Conservation (phyloP, 2,113 vertebrate genomes). For the Perca schrenkii region DNA sequence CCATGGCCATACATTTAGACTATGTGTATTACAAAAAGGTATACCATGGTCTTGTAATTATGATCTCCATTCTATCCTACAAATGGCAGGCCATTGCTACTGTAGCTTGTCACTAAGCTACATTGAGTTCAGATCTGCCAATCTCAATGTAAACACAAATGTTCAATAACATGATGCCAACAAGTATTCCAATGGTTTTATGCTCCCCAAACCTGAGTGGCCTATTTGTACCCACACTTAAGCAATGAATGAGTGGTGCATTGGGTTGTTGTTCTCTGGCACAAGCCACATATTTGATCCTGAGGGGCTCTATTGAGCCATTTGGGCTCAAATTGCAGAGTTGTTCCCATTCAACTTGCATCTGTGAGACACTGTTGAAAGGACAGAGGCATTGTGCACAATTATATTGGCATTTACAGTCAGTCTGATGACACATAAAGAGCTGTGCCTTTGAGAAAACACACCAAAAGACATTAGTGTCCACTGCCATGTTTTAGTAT, state of each 20-base stretch:
- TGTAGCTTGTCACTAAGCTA: background rate
- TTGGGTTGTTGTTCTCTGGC: slow-evolving; percentile 7
- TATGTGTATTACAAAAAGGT: no score
- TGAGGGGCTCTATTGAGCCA: background rate
- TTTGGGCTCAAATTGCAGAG: slow-evolving; percentile 24
- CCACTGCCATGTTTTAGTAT: slow-evolving; percentile 5
- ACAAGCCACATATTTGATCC: slow-evolving; percentile 1
- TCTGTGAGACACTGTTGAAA: slow-evolving; percentile 7
- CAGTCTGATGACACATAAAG: background rate
- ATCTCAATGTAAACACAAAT: background rate
- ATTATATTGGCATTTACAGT: background rate
- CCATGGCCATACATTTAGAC: no score
- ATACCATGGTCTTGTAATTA: no score
- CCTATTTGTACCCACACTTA: background rate
- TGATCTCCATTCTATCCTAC: no score
- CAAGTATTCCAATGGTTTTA: background rate
- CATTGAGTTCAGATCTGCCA: background rate
- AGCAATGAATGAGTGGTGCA: background rate
- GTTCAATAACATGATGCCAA: background rate
- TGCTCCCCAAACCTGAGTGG: background rate
- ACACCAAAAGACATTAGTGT: background rate
- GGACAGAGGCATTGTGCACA: slow-evolving; percentile 2
- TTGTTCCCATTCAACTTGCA: background rate
- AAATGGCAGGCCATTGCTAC: no score
- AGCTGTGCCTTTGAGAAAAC: slow-evolving; percentile 1